Percentiles rank a stretch among this genome's conserved stretches.
These are phyloP conservation scores for Setipinna tenuifilis DNA, from an alignment of 2,797 vertebrate species.

Conservation along the genomic window DNA sequence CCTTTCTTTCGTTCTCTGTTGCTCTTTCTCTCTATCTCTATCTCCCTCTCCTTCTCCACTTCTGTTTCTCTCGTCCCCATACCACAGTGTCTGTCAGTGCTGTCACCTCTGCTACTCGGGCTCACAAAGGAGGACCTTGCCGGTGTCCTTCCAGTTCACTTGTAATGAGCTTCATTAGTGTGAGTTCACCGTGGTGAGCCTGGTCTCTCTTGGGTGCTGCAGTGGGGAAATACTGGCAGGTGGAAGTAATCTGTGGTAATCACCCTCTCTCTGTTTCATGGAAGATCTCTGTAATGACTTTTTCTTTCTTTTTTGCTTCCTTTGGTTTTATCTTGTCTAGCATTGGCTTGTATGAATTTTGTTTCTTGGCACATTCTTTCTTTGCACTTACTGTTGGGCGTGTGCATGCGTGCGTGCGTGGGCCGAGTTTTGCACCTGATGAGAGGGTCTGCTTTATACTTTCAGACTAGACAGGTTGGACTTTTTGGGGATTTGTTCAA, in stretches of 20 bases:
- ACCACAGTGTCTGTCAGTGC: constrained; percentile 30
- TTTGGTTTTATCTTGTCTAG: background rate
- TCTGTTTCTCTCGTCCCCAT: background rate
- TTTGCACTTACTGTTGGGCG: constrained; percentile 30
- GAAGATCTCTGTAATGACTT: constrained; percentile 27
- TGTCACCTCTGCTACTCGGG: constrained; percentile 19
- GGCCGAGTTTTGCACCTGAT: background rate
- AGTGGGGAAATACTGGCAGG: constrained; percentile 48
- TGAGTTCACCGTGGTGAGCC: constrained; percentile 38
- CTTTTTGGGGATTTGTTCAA: constrained; percentile 23
- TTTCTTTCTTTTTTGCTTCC: background rate
- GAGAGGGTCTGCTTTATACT: constrained; percentile 16
- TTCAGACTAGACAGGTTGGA: constrained; percentile 20
- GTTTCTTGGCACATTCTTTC: constrained; percentile 33
- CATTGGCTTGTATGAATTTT: background rate
- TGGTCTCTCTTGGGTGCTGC: constrained; percentile 41
- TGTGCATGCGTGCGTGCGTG: constrained; percentile 2
- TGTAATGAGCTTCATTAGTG: constrained; percentile 56
- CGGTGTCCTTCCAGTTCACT: constrained; percentile 46
- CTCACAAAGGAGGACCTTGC: constrained; percentile 39
- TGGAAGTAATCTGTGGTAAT: constrained; percentile 61
- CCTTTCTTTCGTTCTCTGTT: too few species aligned
- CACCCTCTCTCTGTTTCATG: constrained; percentile 36
- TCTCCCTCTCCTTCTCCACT: too few species aligned
- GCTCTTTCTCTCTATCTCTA: background rate